phyloP scores from a whole-genome alignment of 2,113 vertebrate species.

The Dasyornis broadbenti region DNA sequence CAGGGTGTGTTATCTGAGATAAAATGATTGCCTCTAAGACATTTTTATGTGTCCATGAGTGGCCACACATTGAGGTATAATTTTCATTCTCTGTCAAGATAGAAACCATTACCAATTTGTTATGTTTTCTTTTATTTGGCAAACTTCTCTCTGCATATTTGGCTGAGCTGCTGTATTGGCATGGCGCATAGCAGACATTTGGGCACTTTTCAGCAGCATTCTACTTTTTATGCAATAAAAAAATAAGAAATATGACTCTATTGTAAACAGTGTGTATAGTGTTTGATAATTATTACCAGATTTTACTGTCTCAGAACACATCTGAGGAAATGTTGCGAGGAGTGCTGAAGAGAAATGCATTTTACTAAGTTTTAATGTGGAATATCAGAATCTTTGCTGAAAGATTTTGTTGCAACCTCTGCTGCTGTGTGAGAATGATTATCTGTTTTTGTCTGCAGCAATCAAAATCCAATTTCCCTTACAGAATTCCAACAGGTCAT shows the following conservation, averaged over 20 bases:
- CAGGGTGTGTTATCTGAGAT: conserved; percentile 76
- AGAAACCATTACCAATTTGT: conserved; percentile 81
- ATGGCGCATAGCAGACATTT: conserved; percentile 64
- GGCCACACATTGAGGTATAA: conserved; percentile 79
- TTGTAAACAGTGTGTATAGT: conserved; percentile 72
- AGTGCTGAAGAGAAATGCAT: conserved; percentile 50
- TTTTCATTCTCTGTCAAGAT: conserved; percentile 80
- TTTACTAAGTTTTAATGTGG: conserved; percentile 47
- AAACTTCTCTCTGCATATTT: conserved; percentile 73
- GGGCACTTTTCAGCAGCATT: conserved; percentile 75
- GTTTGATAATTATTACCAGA: conserved; percentile 80
- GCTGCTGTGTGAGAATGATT: neutral
- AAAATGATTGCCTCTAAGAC: conserved; percentile 75
- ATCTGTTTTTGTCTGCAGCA: neutral
- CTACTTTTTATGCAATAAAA: conserved; percentile 71
- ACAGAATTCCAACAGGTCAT: neutral
- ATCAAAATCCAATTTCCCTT: neutral
- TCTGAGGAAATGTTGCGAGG: conserved; percentile 66
- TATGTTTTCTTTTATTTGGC: conserved; percentile 81
- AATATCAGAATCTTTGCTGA: conserved; percentile 36
- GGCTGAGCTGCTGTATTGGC: conserved; percentile 75
- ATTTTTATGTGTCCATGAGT: conserved; percentile 77
- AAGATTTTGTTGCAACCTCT: neutral
- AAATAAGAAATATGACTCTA: conserved; percentile 72
- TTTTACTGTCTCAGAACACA: conserved; percentile 68